Conservation (phyloP, 2,113 vertebrate species). For the Catharus minimus region DNA sequence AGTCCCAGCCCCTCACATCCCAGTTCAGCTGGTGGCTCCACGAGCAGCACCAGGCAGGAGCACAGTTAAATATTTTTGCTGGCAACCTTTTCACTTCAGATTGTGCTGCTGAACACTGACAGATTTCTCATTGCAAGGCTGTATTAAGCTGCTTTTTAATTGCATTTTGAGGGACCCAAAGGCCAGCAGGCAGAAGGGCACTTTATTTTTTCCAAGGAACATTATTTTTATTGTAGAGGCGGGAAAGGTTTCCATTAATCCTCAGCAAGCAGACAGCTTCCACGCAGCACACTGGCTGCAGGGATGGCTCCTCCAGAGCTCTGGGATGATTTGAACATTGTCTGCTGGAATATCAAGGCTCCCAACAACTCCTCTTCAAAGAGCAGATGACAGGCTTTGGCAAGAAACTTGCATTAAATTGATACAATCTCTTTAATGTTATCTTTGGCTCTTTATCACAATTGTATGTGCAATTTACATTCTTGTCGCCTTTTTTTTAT, state of each 20-base stretch:
- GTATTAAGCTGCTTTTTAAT: constrained; percentile 53
- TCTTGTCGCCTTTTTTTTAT: constrained; percentile 34
- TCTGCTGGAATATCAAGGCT: not conserved
- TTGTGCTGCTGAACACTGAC: not conserved
- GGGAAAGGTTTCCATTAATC: constrained; percentile 31
- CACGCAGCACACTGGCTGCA: not conserved
- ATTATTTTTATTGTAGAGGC: constrained; percentile 1
- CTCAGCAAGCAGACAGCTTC: constrained; percentile 21
- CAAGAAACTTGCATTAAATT: constrained; percentile 55
- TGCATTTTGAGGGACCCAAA: constrained; percentile 38
- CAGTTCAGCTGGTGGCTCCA: not conserved
- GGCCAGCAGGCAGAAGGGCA: constrained; percentile 21
- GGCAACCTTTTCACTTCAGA: not conserved
- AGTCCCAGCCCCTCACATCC: fast-evolving
- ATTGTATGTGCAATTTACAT: constrained; percentile 59
- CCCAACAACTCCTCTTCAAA: constrained; percentile 27
- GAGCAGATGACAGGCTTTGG: constrained; percentile 46
- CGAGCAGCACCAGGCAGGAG: fast-evolving
- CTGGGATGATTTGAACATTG: not conserved
- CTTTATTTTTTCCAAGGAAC: constrained; percentile 4
- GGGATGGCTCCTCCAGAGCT: not conserved
- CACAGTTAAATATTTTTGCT: not conserved
- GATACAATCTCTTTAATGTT: constrained; percentile 70
- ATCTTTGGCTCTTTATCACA: constrained; percentile 63
- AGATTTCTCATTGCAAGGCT: constrained; percentile 2